These are phyloP conservation scores for Apodemia zela DNA, from an alignment of 2,888 invertebrate genomes.

Conservation along the genomic window DNA sequence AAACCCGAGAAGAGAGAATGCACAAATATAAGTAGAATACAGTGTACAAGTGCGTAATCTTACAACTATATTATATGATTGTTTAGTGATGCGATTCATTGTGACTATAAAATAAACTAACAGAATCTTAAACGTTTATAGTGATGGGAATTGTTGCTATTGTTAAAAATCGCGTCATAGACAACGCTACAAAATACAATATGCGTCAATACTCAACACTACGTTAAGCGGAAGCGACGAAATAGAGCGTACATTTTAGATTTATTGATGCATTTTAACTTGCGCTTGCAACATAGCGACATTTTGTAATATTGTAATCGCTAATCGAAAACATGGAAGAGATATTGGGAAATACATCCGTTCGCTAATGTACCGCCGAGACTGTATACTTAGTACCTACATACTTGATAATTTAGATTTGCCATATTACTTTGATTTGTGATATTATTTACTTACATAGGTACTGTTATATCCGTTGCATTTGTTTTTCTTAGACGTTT, in stretches of 20 bases:
- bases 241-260: conserved; percentile 13
- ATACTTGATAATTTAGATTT: not conserved
- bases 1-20: too few species aligned
- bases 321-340: conserved; percentile 8
- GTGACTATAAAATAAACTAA: too few species aligned
- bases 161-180: not conserved
- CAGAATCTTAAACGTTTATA: not conserved
- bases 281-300: conserved; percentile 1
- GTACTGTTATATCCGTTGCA: too few species aligned
- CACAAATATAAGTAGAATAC: too few species aligned
- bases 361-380: not conserved
- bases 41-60: too few species aligned
- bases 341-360: conserved; percentile 5
- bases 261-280: conserved; percentile 6
- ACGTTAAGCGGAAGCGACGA: conserved; percentile 2
- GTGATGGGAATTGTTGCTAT: not conserved
- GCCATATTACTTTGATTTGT: not conserved
- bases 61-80: too few species aligned
- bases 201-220: not conserved
- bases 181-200: not conserved
- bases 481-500: too few species aligned
- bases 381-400: not conserved
- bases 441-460: too few species aligned
- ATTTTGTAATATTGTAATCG: conserved; percentile 9
- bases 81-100: too few species aligned